These are phyloP conservation scores for Chiloscyllium punctatum DNA, from an alignment of 2,797 vertebrate species.

Conservation along the genomic window DNA sequence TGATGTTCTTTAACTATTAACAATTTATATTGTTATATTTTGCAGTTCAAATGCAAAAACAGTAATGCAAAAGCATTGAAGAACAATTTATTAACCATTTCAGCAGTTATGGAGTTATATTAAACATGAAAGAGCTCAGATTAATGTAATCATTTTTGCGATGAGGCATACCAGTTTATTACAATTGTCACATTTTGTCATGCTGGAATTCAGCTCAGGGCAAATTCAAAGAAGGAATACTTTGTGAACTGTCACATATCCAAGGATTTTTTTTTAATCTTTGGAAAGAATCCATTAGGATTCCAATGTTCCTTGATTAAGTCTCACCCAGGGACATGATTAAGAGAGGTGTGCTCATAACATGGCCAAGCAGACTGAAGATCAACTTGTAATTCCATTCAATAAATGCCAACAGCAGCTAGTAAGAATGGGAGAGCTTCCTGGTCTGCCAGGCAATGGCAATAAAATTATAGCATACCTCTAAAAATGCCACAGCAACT, in stretches of 20 bases:
- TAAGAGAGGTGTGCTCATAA: too few species aligned
- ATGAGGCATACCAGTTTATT: neutral
- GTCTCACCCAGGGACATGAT: too few species aligned
- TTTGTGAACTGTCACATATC: neutral
- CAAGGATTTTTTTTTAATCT: neutral
- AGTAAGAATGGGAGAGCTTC: too few species aligned
- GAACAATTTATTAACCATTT: neutral
- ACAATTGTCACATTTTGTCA: neutral
- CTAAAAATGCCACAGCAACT: too few species aligned
- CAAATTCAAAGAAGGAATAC: neutral
- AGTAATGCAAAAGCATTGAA: neutral
- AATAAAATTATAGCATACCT: too few species aligned
- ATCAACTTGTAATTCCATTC: too few species aligned
- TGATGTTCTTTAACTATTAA: neutral
- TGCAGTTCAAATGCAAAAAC: neutral
- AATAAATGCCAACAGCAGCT: too few species aligned
- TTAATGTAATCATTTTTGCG: neutral
- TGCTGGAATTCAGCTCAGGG: neutral
- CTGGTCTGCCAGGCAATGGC: too few species aligned
- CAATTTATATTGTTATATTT: neutral
- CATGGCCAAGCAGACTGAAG: too few species aligned
- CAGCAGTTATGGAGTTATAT: neutral
- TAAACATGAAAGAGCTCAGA: neutral
- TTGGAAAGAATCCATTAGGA: neutral
- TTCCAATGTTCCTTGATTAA: too few species aligned